Evolutionary conservation across 2,797 vertebrate genomes (phyloP).

Genomic region (Enteromius radiatus): DNA sequence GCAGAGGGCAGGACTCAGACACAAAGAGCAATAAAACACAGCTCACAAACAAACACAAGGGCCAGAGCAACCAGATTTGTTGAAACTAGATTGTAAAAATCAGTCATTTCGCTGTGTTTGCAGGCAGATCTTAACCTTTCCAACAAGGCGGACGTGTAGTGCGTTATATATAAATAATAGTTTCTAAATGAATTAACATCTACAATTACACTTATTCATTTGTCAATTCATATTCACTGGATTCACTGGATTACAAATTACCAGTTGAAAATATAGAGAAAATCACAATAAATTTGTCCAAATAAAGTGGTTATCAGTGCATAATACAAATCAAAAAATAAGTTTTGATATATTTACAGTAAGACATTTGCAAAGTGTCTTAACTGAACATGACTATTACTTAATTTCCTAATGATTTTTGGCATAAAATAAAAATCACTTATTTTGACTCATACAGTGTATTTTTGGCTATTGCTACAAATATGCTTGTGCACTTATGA

Average conservation of each 20-base stretch:
- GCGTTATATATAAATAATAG: neutral
- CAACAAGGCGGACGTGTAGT: neutral
- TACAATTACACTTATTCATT: neutral
- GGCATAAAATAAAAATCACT: neutral
- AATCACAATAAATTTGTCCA: neutral
- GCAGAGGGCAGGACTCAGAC: slow-evolving; percentile 24
- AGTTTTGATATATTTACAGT: too few relatives aligned
- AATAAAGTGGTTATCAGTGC: neutral
- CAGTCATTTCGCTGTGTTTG: neutral
- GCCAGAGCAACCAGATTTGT: neutral
- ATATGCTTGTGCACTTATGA: neutral
- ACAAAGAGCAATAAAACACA: slow-evolving; percentile 21
- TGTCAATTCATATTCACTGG: too few relatives aligned
- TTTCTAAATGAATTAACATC: neutral
- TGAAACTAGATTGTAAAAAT: neutral
- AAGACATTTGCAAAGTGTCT: too few relatives aligned
- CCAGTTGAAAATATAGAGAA: neutral
- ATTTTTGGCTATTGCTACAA: neutral
- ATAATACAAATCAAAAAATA: neutral
- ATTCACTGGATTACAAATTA: neutral
- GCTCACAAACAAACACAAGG: neutral
- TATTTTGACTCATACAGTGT: neutral
- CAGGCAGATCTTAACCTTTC: neutral
- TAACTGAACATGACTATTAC: too few relatives aligned
- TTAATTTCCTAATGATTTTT: neutral